Conservation (phyloP, 2,888 invertebrate genomes). For the Ophion slaviceki region DNA sequence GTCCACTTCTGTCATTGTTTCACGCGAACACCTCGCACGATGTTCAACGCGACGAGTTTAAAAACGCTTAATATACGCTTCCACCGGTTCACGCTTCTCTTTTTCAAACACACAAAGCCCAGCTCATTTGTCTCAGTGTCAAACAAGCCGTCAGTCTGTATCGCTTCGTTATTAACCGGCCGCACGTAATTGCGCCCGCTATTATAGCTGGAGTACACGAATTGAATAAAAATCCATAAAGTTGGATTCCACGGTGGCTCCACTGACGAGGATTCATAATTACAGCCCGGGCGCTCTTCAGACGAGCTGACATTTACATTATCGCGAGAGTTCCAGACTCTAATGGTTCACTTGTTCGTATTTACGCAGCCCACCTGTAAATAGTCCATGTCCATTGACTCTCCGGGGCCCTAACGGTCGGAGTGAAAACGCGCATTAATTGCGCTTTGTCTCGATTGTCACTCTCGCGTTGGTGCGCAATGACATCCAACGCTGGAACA, state of each 20-base stretch:
- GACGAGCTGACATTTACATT: background rate
- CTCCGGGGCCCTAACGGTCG: slow-evolving; percentile 43
- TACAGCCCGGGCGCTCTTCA: background rate
- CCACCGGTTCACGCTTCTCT: background rate
- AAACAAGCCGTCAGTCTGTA: background rate
- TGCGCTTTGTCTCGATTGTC: slow-evolving; percentile 73
- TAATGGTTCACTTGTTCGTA: background rate
- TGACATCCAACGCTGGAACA: slow-evolving; percentile 65
- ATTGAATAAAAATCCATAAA: no score
- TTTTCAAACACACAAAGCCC: background rate
- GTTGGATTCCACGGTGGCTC: no score
- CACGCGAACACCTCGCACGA: background rate
- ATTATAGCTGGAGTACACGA: background rate
- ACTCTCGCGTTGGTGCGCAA: slow-evolving; percentile 59
- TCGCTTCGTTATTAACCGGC: background rate
- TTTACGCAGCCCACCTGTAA: slow-evolving; percentile 1
- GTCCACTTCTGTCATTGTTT: background rate
- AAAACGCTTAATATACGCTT: background rate
- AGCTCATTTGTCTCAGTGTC: background rate
- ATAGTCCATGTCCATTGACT: slow-evolving; percentile 17
- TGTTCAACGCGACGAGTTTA: no score
- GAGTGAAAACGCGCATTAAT: slow-evolving; percentile 70
- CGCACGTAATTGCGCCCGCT: background rate
- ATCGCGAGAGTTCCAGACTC: background rate
- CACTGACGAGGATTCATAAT: background rate